phyloP scores from a whole-genome alignment of 2,797 vertebrate genomes.

The Aeoliscus strigatus region DNA sequence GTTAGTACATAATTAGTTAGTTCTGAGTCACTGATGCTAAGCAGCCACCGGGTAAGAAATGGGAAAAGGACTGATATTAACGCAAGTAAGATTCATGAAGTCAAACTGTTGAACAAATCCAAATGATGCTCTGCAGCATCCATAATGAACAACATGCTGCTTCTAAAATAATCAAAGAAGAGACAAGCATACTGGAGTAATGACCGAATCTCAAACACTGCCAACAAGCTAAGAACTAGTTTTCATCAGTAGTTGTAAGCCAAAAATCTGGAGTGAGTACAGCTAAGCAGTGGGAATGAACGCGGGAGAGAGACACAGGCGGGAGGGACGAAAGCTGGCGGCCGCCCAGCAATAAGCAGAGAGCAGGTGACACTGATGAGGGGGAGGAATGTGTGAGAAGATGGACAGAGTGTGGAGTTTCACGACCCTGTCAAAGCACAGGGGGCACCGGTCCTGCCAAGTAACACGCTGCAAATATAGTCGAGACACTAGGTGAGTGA shows the following conservation, averaged over 20 bases:
- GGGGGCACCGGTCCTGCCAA: slow-evolving; percentile 46
- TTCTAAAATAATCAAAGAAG: slow-evolving; percentile 36
- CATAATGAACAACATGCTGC: too few species aligned
- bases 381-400: slow-evolving; percentile 41
- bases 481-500: slow-evolving; percentile 27
- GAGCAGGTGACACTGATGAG: slow-evolving; percentile 45
- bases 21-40: too few species aligned
- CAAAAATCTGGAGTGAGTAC: slow-evolving; percentile 33
- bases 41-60: too few species aligned
- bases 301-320: background rate
- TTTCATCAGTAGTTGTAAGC: slow-evolving; percentile 37
- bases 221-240: slow-evolving; percentile 37
- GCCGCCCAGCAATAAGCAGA: slow-evolving; percentile 20
- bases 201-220: slow-evolving; percentile 22
- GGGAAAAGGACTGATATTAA: too few species aligned
- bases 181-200: slow-evolving; percentile 36
- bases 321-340: slow-evolving; percentile 16
- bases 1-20: too few species aligned
- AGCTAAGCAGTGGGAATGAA: slow-evolving; percentile 40
- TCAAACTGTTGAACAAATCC: too few species aligned
- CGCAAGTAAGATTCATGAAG: too few species aligned
- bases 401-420: slow-evolving; percentile 45
- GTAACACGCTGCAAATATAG: slow-evolving; percentile 23
- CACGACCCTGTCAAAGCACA: slow-evolving; percentile 61
- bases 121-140: too few species aligned